Evolutionary conservation across 2,888 invertebrate genomes (phyloP), one percentile per base, ranked within the genome.

Genomic region (Corbicula japonica): DNA sequence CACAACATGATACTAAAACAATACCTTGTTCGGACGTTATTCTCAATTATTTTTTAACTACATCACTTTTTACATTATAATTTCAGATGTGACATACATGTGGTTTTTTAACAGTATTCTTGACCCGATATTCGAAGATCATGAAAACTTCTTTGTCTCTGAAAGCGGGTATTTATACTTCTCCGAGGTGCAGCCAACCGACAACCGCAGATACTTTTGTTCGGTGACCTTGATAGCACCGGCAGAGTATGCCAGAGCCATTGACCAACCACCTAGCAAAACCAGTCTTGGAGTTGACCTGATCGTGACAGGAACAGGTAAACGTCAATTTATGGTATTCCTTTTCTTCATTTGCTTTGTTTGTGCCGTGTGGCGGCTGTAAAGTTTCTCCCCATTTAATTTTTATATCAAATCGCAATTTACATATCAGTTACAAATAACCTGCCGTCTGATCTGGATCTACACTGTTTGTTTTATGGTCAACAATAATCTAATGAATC

Each of bases 71-170:
- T 10, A 41, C 18, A 41, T 41, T 41, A 12, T 41, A 12, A 10
- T 78, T 75, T 10, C 79, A 89, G 89, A 82, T 32, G 84, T 83
- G 8, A 65, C 76, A 32, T 98, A 97, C 93, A 96, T 97, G 86
- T 99, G 98, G 98, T 96, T 97, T 12, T 95, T 98, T 81, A 96
- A 97, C 90, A 96, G 95, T 90, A 97, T 98, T 87, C 97, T 97
- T 0, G 98, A 98, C 93, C 97, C 98, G 87, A 98, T 99, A 0
- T 97, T 98, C 92, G 97, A 98, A 93, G 97, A 98, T 90, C 95
- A 98, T 70, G 87, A 86, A 4, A 88, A 92, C 85, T 97, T 98
- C 0, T 98, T 99, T 94, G 98, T 98, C 0, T 98, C 98, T 0
- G 95, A 96, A 90, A 98, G 98, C 94, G 98, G 98, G 52, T 97